Conservation (phyloP, 2,797 vertebrate genomes). For the Enteromius radiatus region DNA sequence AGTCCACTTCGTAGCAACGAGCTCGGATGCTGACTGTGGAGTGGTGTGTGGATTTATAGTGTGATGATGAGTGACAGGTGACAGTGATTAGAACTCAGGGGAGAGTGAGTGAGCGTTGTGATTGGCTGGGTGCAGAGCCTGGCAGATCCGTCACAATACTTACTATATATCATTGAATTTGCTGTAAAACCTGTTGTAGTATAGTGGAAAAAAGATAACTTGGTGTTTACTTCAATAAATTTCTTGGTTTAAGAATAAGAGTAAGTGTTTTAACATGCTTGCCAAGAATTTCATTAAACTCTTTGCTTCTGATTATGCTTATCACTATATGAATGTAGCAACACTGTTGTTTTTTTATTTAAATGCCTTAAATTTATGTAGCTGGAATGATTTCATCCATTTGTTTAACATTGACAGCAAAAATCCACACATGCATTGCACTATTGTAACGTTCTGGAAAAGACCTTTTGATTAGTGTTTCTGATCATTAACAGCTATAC, state of each 20-base stretch:
- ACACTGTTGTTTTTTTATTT: conserved; percentile 36
- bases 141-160: no score
- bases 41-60: no score
- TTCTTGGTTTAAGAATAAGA: conserved; percentile 21
- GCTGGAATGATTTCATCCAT: not conserved
- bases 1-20: no score
- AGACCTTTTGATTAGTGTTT: not conserved
- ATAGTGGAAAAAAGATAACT: not conserved
- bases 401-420: not conserved
- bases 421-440: not conserved
- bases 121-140: not conserved
- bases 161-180: not conserved
- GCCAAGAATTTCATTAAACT: conserved; percentile 33
- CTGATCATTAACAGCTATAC: not conserved
- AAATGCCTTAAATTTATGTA: conserved; percentile 12
- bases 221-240: not conserved
- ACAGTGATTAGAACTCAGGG: no score
- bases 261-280: conserved; percentile 24
- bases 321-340: conserved; percentile 36
- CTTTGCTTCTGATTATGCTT: conserved; percentile 36
- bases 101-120: no score
- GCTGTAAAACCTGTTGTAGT: not conserved
- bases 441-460: not conserved
- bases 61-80: no score
- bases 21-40: no score